Conservation (phyloP, 2,888 invertebrate species). For the Zhengitettix transpicula region DNA sequence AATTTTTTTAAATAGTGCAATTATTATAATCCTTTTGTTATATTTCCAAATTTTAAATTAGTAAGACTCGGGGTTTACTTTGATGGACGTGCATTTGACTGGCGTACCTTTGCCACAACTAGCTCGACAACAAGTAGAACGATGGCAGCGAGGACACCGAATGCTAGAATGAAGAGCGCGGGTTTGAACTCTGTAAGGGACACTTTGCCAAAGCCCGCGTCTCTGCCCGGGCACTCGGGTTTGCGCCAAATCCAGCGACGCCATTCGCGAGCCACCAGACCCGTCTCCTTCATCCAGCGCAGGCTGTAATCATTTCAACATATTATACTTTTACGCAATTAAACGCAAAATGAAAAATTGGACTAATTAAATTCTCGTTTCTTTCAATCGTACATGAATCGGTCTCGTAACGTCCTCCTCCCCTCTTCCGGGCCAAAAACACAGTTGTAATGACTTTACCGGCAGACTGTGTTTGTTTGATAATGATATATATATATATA, state of each 20-base stretch:
- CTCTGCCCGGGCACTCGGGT: neutral
- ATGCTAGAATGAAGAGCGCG: neutral
- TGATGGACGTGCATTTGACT: too few species aligned
- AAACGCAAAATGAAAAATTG: neutral
- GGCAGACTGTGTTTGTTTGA: too few species aligned
- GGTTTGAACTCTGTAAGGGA: neutral
- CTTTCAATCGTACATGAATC: too few species aligned
- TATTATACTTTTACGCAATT: neutral
- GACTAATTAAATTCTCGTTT: too few species aligned
- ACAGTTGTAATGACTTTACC: too few species aligned
- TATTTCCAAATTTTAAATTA: too few species aligned
- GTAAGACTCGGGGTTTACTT: too few species aligned
- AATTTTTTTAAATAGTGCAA: too few species aligned
- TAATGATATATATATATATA: too few species aligned
- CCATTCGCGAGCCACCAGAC: neutral
- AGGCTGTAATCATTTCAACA: neutral
- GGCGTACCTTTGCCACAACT: neutral
- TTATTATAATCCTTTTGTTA: too few species aligned
- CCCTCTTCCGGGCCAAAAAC: too few species aligned
- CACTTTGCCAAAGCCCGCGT: neutral
- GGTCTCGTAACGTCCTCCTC: too few species aligned
- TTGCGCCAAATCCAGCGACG: neutral
- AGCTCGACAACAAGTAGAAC: neutral
- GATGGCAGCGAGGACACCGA: neutral
- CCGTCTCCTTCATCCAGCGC: conserved; percentile 1